phyloP scores from a whole-genome alignment of 2,797 vertebrate genomes.

The Tapirus indicus region DNA sequence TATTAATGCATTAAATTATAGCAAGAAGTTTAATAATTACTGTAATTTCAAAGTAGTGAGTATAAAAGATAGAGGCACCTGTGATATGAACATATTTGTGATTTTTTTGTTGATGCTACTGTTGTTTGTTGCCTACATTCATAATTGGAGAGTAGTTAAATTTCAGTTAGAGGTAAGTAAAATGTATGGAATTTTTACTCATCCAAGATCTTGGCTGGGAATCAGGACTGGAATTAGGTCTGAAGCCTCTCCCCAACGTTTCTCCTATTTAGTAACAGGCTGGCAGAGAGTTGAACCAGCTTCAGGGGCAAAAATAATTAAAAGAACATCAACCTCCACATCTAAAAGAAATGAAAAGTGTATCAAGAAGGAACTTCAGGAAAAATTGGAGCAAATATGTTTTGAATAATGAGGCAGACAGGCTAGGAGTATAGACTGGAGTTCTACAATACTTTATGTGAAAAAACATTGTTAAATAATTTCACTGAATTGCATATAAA shows the following conservation, averaged over 20 bases:
- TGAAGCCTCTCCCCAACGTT: neutral
- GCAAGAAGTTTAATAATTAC: neutral
- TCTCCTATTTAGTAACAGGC: neutral
- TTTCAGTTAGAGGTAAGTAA: neutral
- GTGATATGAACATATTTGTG: neutral
- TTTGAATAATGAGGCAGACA: neutral
- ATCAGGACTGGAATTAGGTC: neutral
- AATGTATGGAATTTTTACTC: neutral
- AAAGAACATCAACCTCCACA: neutral
- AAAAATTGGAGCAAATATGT: neutral
- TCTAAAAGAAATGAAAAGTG: conserved; percentile 14
- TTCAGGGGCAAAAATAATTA: neutral
- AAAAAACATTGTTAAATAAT: neutral
- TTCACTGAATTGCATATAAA: neutral
- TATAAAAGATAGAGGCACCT: neutral
- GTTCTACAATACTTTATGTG: neutral
- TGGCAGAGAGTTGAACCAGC: neutral
- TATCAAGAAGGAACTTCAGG: neutral
- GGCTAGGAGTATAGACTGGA: neutral
- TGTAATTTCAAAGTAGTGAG: neutral
- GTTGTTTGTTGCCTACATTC: neutral
- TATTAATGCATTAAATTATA: neutral
- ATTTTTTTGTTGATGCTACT: neutral
- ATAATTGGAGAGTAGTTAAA: neutral
- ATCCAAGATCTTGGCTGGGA: neutral